Evolutionary conservation across 1,140 invertebrate genomes (phyloP).

Genomic region (Drosophila fuyamai): DNA sequence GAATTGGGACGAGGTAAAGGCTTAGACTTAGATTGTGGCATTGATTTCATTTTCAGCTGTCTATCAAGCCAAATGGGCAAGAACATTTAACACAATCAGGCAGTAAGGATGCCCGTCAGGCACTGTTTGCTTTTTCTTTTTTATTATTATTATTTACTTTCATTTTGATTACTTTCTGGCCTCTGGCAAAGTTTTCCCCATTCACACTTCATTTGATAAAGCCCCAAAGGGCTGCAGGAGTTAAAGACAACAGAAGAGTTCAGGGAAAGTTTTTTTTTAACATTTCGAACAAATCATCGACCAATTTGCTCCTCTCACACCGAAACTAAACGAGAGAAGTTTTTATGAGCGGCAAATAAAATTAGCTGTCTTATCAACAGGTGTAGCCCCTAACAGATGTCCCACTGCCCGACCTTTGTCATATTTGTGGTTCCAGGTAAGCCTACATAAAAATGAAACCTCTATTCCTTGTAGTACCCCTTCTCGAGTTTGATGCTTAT

Average conservation of each 20-base stretch:
- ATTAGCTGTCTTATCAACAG: slow-evolving; percentile 76
- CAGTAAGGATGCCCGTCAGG: slow-evolving; percentile 9
- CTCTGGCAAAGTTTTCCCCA: slow-evolving; percentile 47
- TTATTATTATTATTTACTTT: slow-evolving; percentile 75
- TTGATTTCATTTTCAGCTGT: slow-evolving; percentile 64
- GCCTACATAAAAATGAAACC: slow-evolving; percentile 38
- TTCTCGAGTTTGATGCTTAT: slow-evolving; percentile 60
- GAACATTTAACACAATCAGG: slow-evolving; percentile 70
- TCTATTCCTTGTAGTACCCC: slow-evolving; percentile 63
- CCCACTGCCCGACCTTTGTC: slow-evolving; percentile 33
- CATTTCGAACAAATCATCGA: slow-evolving; percentile 54
- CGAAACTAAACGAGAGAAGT: slow-evolving; percentile 16
- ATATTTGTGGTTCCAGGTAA: slow-evolving; percentile 52
- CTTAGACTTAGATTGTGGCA: slow-evolving; percentile 73
- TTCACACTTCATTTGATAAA: slow-evolving; percentile 67
- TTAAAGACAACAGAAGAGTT: slow-evolving; percentile 10
- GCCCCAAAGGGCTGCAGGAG: slow-evolving; percentile 24
- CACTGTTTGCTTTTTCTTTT: slow-evolving; percentile 42
- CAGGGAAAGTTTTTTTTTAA: slow-evolving; percentile 12
- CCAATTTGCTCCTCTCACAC: slow-evolving; percentile 53
- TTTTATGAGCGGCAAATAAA: slow-evolving; percentile 58
- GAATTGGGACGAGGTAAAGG: slow-evolving; percentile 36
- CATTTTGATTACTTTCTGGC: slow-evolving; percentile 72
- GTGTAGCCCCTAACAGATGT: slow-evolving; percentile 68
- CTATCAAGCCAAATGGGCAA: slow-evolving; percentile 45